Evolutionary conservation across 2,888 invertebrate genomes (phyloP).

Genomic region (Cheilosia variabilis): DNA sequence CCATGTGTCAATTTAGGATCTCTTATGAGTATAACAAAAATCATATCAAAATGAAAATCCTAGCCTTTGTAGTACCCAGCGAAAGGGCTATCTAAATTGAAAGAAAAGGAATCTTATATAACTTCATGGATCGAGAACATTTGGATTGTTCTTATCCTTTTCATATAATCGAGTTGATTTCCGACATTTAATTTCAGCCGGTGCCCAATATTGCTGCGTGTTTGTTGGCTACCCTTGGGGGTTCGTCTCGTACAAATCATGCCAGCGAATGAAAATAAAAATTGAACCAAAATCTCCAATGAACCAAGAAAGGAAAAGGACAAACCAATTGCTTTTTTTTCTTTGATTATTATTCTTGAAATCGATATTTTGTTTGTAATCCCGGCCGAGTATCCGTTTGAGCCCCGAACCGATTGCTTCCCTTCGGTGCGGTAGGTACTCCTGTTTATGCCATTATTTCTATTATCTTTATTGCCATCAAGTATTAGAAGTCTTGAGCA

Average conservation of each 20-base stretch:
- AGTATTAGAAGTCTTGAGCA: constrained; percentile 57
- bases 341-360: constrained; percentile 37
- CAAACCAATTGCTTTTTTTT: constrained; percentile 56
- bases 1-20: no score
- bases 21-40: no score
- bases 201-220: constrained; percentile 20
- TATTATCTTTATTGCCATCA: constrained; percentile 63
- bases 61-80: no score
- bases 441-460: constrained; percentile 52
- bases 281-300: constrained; percentile 29
- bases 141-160: not conserved
- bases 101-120: not conserved
- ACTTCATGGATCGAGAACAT: not conserved
- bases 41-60: no score
- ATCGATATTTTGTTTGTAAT: constrained; percentile 56
- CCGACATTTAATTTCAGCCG: constrained; percentile 11
- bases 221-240: constrained; percentile 4
- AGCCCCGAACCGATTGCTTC: not conserved
- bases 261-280: constrained; percentile 6
- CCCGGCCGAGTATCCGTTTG: constrained; percentile 8
- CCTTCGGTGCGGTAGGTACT: constrained; percentile 17
- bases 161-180: constrained; percentile 12
- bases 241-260: constrained; percentile 39
- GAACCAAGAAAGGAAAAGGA: constrained; percentile 32
- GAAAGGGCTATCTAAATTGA: not conserved